Evolutionary conservation across 53 echinoderm and acorn worm genomes (phyloP), one percentile per base, ranked within the genome.

Genomic region (Paelopatides confundens): DNA sequence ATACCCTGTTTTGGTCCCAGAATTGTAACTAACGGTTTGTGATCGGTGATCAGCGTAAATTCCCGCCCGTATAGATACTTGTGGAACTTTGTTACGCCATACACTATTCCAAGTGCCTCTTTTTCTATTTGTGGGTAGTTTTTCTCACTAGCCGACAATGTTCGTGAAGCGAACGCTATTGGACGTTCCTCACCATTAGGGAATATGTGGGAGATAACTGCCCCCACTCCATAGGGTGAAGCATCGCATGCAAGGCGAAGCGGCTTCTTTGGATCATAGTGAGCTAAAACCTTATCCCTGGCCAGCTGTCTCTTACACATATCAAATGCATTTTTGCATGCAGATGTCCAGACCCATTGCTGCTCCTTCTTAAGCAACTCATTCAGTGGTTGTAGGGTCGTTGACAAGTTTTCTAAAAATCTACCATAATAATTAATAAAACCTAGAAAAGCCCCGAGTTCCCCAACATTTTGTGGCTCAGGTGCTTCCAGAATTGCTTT

Each of bases 281-380:
- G 81, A 90, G 89, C 92, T n/a, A 77, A 89, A 62, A n/a, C n/a
- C n/a, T n/a, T 92, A 85, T 34, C 71, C 88, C 52, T 85, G 71
- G 9, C 83, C 31, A 13, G 40, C 79, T 37, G 66, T n/a, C 33
- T 34, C 70, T 87, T 91, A 3, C 87, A 66, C 52, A 62, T 65
- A 30, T 62, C 49, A 65, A 90, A 90, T 18, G 81, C 90, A 5
- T 49, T 32, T 28, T 65, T 37, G 34, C 78, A 53, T 26, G 17
- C 69, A 0, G 48, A 3, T n/a, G 40, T 50, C 89, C 82, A 82
- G 46, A 18, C 24, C 67, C 66, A 89, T 35, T 29, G 36, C 24
- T 24, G 53, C 4, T 82, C 87, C 26, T 81, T 65, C 30, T 68
- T 31, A 28, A 90, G 36, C 15, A 86, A 53, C 35, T 23, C 39